Base-by-base conservation (phyloP, 2,888 invertebrate genomes). In the Drosophila maculinotata region DNA sequence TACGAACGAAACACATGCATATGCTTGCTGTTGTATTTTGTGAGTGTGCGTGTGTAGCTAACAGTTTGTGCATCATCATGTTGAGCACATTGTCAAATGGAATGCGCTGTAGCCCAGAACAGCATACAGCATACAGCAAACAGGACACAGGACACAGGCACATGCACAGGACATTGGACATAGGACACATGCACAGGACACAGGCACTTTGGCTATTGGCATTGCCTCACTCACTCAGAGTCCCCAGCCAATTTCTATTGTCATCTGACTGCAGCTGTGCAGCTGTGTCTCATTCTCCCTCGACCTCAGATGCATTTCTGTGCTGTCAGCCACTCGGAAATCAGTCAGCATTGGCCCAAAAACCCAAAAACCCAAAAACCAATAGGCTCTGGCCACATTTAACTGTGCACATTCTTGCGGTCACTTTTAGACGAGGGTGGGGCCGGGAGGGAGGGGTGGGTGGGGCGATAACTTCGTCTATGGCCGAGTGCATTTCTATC, bases 231-330 rank as follows among this genome's bases (percentile, higher is more conserved):
- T 54, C 36, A 17, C 36, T 38, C 17, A 17, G 28, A 30, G 59
- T 78, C 83, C 87, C 83, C 38, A 51, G 85, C 70, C 85, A 79
- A 87, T 87, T 85, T 60, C 79, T 49, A 87, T 83, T 85, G 82
- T 81, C 85, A 70, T 69, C 60, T 73, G 68, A 59, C 62, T 64
- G 71, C 59, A 57, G 47, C 58, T 70, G 57, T 12, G 39, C 23
- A 4, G n/a, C 35, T 41, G 20, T 12, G 49, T 35, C 12, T 20
- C 41, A 12, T 7, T 25, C 51, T 44, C 48, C 33, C 47, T 45
- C 38, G 39, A 20, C 49, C 42, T 38, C 74, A 56, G 60, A 14
- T 65, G 69, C 69, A 49, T 54, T 72, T 41, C 31, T 48, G 41
- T 68, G 47, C 52, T 6, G 17, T 9, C 17, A 53, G 39, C 33